Percentiles rank a stretch among this genome's conserved stretches.
These are phyloP conservation scores for Caenorhabditis angaria DNA, from an alignment of 2,888 invertebrate genomes.

Conservation along the genomic window DNA sequence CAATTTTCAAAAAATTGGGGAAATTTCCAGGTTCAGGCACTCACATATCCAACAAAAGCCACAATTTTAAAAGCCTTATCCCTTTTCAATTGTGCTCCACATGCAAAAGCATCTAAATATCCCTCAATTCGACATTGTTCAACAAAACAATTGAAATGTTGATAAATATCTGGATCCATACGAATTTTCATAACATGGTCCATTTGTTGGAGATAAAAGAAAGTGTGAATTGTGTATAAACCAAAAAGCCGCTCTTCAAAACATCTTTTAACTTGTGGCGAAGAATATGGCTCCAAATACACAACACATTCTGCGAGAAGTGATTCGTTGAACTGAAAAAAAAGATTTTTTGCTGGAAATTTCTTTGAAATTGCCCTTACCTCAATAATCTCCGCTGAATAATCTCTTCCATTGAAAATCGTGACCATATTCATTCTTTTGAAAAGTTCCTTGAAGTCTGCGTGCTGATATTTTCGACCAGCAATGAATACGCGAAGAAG, in stretches of 20 bases:
- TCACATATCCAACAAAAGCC: slow-evolving; percentile 24
- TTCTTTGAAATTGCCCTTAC: slow-evolving; percentile 5
- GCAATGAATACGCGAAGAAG: slow-evolving; percentile 18
- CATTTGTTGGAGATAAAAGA: slow-evolving; percentile 21
- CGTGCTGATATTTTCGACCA: slow-evolving; percentile 2
- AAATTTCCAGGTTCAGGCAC: too few species aligned
- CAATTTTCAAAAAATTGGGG: too few species aligned
- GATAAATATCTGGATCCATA: slow-evolving; percentile 32
- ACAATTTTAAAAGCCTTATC: slow-evolving; percentile 26
- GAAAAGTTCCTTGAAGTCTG: slow-evolving; percentile 27
- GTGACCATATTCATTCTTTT: slow-evolving; percentile 15
- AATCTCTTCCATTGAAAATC: slow-evolving; percentile 22
- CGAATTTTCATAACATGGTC: slow-evolving; percentile 35
- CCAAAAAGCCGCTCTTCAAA: slow-evolving; percentile 31
- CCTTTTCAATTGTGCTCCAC: slow-evolving; percentile 14
- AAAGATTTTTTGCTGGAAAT: neutral
- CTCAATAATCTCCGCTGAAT: slow-evolving; percentile 36
- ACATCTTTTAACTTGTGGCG: slow-evolving; percentile 7
- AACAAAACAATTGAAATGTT: slow-evolving; percentile 13
- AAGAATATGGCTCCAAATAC: slow-evolving; percentile 20
- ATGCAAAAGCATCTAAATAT: slow-evolving; percentile 20
- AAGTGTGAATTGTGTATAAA: slow-evolving; percentile 31
- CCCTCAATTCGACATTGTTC: neutral
- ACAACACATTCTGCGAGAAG: slow-evolving; percentile 17
- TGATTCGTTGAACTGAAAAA: slow-evolving; percentile 34